Percentiles rank a stretch among this genome's conserved stretches.
Conservation (phyloP, 2,888 invertebrate species). For the Mesorhabditis sp. region DNA sequence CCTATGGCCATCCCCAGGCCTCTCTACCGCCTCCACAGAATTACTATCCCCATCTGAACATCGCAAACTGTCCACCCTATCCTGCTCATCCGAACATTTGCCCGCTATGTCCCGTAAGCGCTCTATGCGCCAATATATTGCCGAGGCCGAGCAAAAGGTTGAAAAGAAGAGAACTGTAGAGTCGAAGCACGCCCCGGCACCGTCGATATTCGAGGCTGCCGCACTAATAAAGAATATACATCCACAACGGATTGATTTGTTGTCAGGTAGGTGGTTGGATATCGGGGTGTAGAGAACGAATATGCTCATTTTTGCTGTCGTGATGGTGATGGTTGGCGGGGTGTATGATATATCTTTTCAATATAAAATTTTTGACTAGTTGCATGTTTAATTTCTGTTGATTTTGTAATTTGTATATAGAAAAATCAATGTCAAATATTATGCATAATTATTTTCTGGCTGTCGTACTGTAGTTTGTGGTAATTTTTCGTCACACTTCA, state of each 20-base stretch:
- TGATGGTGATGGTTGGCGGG: no score
- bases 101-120: not conserved
- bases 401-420: no score
- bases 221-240: constrained; percentile 18
- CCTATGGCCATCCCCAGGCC: not conserved
- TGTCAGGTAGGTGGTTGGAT: constrained; percentile 16
- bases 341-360: no score
- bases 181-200: constrained; percentile 7
- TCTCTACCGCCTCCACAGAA: constrained; percentile 1
- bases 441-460: no score
- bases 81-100: not conserved
- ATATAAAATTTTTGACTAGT: no score
- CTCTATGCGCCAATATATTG: not conserved
- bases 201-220: constrained; percentile 18
- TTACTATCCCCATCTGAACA: not conserved
- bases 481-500: no score
- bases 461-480: no score
- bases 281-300: no score
- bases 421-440: no score
- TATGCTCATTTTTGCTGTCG: no score
- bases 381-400: no score
- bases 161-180: constrained; percentile 3
- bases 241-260: constrained; percentile 29
- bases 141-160: not conserved
- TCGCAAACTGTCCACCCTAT: not conserved